These are phyloP conservation scores for Phodopus roborovskii DNA, from an alignment of 2,113 vertebrate species.

Conservation along the genomic window DNA sequence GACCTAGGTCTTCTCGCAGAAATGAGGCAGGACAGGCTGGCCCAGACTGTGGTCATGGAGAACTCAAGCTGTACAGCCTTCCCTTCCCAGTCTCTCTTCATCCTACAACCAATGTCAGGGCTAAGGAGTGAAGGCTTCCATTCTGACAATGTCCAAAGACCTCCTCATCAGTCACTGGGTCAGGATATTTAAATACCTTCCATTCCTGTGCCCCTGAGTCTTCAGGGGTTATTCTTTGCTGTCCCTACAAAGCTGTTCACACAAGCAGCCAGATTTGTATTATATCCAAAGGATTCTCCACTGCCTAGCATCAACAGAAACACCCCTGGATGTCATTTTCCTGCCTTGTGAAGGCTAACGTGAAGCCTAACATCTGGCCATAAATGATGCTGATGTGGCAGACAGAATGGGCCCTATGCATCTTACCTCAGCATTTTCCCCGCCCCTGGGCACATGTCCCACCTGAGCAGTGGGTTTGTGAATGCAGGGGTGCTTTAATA, in stretches of 20 bases:
- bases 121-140: neutral
- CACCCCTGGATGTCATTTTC: neutral
- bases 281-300: neutral
- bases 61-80: neutral
- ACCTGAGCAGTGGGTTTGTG: neutral
- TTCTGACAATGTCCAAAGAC: neutral
- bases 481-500: no score
- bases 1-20: neutral
- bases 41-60: rapidly evolving
- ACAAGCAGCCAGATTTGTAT: neutral
- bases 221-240: neutral
- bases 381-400: no score
- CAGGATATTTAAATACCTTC: neutral
- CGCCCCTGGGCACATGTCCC: no score
- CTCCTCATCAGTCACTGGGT: no score
- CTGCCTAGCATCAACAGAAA: neutral
- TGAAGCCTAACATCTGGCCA: neutral
- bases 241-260: no score
- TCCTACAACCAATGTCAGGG: neutral
- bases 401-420: neutral
- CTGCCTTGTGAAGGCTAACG: neutral
- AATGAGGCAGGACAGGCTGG: neutral
- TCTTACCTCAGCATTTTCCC: no score
- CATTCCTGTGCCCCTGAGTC: neutral
- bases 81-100: rapidly evolving